Evolutionary conservation across 1,140 invertebrate genomes (phyloP).

Genomic region (Lineus longissimus): DNA sequence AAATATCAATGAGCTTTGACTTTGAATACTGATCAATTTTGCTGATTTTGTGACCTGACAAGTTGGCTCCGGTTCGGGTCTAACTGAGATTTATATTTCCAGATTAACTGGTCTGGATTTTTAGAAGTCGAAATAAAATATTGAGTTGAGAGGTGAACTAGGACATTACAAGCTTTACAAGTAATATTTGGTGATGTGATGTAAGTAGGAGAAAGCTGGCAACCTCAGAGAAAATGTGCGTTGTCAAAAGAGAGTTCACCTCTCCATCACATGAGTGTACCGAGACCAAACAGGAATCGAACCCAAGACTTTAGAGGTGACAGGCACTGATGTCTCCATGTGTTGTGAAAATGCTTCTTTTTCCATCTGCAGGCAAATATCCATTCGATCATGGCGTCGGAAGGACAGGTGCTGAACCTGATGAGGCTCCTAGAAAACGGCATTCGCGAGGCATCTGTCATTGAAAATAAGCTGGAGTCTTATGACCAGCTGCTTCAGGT

Average conservation of each 20-base stretch:
- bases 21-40: constrained; percentile 18
- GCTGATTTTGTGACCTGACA: too few relatives aligned
- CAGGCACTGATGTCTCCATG: too few relatives aligned
- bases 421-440: constrained; percentile 76
- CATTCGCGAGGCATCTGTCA: constrained; percentile 45
- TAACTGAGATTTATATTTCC: background rate
- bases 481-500: constrained; percentile 52
- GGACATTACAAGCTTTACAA: too few relatives aligned
- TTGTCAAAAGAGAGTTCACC: constrained; percentile 2
- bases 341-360: too few relatives aligned
- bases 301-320: too few relatives aligned
- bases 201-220: too few relatives aligned
- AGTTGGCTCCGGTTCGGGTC: background rate
- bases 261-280: too few relatives aligned
- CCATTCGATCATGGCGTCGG: constrained; percentile 78
- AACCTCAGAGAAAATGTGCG: too few relatives aligned
- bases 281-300: too few relatives aligned
- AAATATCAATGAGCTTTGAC: background rate
- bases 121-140: background rate
- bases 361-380: constrained; percentile 68
- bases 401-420: constrained; percentile 75
- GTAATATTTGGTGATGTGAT: too few relatives aligned
- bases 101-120: background rate
- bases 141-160: too few relatives aligned
- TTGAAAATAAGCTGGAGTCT: constrained; percentile 51